A percentile compares a stretch with the other conserved stretches of the same genome.
phyloP scores from a whole-genome alignment of 2,888 invertebrate genomes.

The Amblyjoppa fuscipennis region DNA sequence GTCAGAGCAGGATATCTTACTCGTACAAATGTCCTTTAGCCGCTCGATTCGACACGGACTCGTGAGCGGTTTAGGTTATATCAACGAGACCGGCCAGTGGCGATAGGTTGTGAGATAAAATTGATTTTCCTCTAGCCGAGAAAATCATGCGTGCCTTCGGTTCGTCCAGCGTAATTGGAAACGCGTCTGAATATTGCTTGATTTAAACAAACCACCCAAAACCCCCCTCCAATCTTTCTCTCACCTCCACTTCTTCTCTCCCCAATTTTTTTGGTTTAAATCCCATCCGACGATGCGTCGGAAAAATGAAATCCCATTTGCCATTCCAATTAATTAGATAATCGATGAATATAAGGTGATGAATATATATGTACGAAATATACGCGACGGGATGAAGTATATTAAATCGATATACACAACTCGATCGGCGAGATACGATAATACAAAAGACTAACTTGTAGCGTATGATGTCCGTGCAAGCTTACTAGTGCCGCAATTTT shows the following conservation, averaged over 20 bases:
- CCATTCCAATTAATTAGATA: slow-evolving; percentile 58
- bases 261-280: slow-evolving; percentile 4
- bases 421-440: slow-evolving; percentile 73
- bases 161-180: slow-evolving; percentile 41
- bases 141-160: slow-evolving; percentile 55
- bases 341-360: slow-evolving; percentile 63
- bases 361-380: slow-evolving; percentile 60
- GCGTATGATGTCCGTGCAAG: slow-evolving; percentile 84
- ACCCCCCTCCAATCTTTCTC: slow-evolving; percentile 14
- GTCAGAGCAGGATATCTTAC: slow-evolving; percentile 3
- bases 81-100: slow-evolving; percentile 10
- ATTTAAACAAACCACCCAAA: neutral
- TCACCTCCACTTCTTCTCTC: slow-evolving; percentile 4
- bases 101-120: slow-evolving; percentile 49
- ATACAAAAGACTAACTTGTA: slow-evolving; percentile 71
- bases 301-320: slow-evolving; percentile 11
- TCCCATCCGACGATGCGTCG: slow-evolving; percentile 37
- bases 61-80: neutral
- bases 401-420: slow-evolving; percentile 67
- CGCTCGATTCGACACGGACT: neutral
- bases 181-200: slow-evolving; percentile 34
- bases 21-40: neutral
- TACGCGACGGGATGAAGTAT: slow-evolving; percentile 57
- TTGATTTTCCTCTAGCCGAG: slow-evolving; percentile 28
- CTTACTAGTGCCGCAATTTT: slow-evolving; percentile 84